A percentile compares a stretch with the other conserved stretches of the same genome.
phyloP scores from a whole-genome alignment of 30 jellyfish, hydroid and myxozoan species.

The Turritopsis rubra region DNA sequence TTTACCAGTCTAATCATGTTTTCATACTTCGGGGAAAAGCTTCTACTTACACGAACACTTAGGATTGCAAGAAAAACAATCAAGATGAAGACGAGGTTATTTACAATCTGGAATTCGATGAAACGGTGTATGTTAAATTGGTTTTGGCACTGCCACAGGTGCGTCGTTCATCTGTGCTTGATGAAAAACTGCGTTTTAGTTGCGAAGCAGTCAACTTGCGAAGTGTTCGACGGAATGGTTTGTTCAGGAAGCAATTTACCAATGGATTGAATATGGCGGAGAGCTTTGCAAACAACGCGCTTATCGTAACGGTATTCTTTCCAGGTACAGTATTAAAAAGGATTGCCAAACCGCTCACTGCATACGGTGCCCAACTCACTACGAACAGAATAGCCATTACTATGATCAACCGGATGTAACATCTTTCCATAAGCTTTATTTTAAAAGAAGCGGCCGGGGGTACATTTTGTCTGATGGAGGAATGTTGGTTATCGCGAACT shows the following conservation, averaged over 20 bases:
- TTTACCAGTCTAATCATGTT: no score
- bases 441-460: neutral
- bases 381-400: neutral
- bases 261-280: constrained; percentile 11
- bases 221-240: neutral
- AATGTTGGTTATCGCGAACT: neutral
- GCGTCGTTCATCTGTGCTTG: neutral
- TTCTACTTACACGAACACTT: neutral
- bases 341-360: neutral
- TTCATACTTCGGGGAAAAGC: no score
- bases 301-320: neutral
- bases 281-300: constrained; percentile 18
- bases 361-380: constrained; percentile 18
- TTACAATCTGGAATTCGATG: neutral
- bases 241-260: constrained; percentile 6
- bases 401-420: neutral
- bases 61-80: neutral
- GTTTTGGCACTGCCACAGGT: neutral
- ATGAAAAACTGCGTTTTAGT: neutral
- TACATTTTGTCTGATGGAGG: neutral
- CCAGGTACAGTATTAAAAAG: neutral
- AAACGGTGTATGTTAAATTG: neutral
- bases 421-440: neutral
- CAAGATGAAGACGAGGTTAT: neutral
- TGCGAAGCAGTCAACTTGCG: neutral